A percentile compares a stretch with the other conserved stretches of the same genome.
Conservation (phyloP, 2,797 vertebrate species). For the Rhinella marina region DNA sequence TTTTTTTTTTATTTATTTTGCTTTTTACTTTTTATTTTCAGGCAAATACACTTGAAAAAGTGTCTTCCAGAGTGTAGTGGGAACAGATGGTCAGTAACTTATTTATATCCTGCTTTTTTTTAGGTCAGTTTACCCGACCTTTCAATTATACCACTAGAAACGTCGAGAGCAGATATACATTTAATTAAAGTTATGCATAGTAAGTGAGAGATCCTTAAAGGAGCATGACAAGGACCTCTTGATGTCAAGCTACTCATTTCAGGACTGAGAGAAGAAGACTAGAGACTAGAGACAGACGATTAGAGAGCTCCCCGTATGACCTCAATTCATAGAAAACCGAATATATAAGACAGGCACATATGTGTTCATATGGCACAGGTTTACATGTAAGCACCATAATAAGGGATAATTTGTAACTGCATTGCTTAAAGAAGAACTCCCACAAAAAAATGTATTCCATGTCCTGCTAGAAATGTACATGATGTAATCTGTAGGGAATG, state of each 20-base stretch:
- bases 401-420: background rate
- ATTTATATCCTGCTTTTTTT: slow-evolving; percentile 23
- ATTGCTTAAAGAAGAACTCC: no score
- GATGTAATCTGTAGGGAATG: no score
- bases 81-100: slow-evolving; percentile 22
- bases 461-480: no score
- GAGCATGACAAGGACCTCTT: background rate
- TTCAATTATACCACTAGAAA: slow-evolving; percentile 23
- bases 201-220: slow-evolving; percentile 1
- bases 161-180: slow-evolving; percentile 1
- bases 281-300: no score
- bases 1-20: no score
- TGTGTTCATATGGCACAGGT: no score
- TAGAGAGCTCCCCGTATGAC: no score
- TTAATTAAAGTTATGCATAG: slow-evolving; percentile 26
- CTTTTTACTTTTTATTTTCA: no score
- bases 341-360: no score
- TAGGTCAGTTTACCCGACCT: slow-evolving; percentile 21
- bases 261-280: background rate
- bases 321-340: no score
- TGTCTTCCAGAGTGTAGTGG: background rate
- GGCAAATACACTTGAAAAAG: background rate
- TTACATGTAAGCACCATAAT: background rate
- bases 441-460: no score
- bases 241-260: background rate